Conservation (phyloP, 2,797 vertebrate species). For the Pogonophryne albipinna region DNA sequence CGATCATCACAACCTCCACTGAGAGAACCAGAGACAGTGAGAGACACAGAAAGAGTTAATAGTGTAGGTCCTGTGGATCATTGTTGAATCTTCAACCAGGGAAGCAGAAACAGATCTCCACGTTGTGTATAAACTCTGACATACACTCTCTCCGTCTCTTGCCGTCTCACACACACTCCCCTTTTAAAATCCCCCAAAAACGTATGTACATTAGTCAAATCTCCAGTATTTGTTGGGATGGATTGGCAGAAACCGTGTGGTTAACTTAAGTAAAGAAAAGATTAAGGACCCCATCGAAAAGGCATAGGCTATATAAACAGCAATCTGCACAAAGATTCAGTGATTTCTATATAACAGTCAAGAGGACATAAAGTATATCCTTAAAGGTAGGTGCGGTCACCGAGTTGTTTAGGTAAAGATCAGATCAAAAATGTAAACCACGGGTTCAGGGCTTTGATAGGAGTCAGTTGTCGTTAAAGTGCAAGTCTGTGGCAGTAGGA, state of each 20-base stretch:
- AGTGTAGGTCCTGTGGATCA: conserved; percentile 40
- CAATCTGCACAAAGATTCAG: conserved; percentile 85
- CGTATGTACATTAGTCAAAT: conserved; percentile 77
- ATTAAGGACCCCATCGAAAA: conserved; percentile 77
- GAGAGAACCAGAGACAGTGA: conserved; percentile 57
- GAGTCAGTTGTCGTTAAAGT: conserved; percentile 88
- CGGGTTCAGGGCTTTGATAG: conserved; percentile 82
- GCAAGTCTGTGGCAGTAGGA: conserved; percentile 90
- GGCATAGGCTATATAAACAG: conserved; percentile 85
- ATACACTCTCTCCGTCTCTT: conserved; percentile 59
- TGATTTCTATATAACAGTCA: conserved; percentile 86
- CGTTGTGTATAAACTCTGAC: conserved; percentile 30
- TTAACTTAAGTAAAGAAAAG: conserved; percentile 76
- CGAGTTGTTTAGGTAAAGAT: conserved; percentile 83
- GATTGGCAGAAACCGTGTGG: conserved; percentile 71
- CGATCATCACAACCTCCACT: conserved; percentile 60
- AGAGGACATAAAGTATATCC: conserved; percentile 83
- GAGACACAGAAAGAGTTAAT: conserved; percentile 61
- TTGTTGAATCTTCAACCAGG: conserved; percentile 43
- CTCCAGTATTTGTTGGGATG: conserved; percentile 71
- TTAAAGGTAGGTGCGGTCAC: conserved; percentile 91
- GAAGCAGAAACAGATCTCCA: conserved; percentile 45
- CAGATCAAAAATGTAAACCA: conserved; percentile 88
- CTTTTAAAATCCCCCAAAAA: conserved; percentile 42
- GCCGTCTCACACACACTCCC: conserved; percentile 55